A percentile compares a stretch with the other conserved stretches of the same genome.
Evolutionary conservation across 2,888 invertebrate species (phyloP).

Genomic region (Xiphydria camelus): DNA sequence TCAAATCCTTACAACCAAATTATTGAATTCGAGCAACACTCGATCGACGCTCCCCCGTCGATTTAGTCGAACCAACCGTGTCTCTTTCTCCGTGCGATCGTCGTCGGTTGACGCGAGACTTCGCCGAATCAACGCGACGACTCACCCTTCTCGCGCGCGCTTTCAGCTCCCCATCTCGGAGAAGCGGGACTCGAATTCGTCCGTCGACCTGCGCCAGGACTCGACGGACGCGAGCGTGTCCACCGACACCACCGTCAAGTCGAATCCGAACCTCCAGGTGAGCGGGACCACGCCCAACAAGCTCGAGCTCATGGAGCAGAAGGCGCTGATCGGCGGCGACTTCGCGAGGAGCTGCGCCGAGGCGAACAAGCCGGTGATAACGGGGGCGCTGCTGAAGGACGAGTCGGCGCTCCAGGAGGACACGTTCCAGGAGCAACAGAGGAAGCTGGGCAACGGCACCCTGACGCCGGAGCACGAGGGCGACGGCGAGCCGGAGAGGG

Average conservation of each 20-base stretch:
- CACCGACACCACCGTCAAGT: slow-evolving; percentile 44
- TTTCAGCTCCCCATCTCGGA: slow-evolving; percentile 34
- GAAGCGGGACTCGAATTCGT: slow-evolving; percentile 37
- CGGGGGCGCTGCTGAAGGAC: slow-evolving; percentile 72
- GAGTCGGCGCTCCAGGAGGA: slow-evolving; percentile 61
- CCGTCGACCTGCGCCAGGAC: slow-evolving; percentile 45
- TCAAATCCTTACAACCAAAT: too few species aligned
- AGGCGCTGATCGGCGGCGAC: slow-evolving; percentile 57
- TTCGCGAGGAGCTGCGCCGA: slow-evolving; percentile 60
- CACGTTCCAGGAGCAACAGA: slow-evolving; percentile 59
- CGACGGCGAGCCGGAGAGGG: slow-evolving; percentile 12
- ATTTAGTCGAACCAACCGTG: too few species aligned
- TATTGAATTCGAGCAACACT: too few species aligned
- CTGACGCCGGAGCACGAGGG: slow-evolving; percentile 48
- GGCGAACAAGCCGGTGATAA: slow-evolving; percentile 69
- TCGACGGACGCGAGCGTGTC: slow-evolving; percentile 47
- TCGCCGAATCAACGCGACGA: too few species aligned
- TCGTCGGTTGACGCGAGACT: too few species aligned
- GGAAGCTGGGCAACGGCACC: slow-evolving; percentile 59
- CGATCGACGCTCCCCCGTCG: too few species aligned
- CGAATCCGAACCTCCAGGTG: slow-evolving; percentile 46
- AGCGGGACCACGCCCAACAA: slow-evolving; percentile 45
- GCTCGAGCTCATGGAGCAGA: slow-evolving; percentile 37
- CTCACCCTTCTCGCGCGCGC: too few species aligned
- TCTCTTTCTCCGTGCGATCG: too few species aligned